A percentile compares a stretch with the other conserved stretches of the same genome.
Conservation (phyloP, 1,140 invertebrate genomes). For the Eufriesea mexicana region DNA sequence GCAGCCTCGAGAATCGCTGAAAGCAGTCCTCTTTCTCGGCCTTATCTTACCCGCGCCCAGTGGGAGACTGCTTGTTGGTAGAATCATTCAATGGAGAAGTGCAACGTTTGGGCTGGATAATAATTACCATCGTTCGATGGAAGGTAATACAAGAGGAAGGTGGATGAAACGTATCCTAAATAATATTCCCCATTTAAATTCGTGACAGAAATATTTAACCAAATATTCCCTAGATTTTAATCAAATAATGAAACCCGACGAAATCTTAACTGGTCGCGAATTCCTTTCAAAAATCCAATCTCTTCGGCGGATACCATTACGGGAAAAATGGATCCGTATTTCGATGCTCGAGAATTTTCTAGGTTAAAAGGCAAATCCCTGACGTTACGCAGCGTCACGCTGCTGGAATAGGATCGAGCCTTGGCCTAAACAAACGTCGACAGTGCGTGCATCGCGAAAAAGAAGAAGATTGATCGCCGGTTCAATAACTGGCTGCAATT, state of each 20-base stretch:
- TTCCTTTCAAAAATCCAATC: too few species aligned
- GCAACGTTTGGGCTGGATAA: not conserved
- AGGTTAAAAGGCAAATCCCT: slow-evolving; percentile 8
- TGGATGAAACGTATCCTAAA: too few species aligned
- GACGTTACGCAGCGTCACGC: not conserved
- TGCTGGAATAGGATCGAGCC: not conserved
- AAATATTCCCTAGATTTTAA: too few species aligned
- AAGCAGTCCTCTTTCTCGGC: slow-evolving; percentile 29
- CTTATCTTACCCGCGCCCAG: slow-evolving; percentile 55
- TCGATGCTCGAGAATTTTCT: not conserved
- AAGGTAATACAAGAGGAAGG: too few species aligned
- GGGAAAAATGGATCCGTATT: not conserved
- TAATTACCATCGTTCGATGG: not conserved
- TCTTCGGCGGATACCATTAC: too few species aligned
- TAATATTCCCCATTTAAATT: too few species aligned
- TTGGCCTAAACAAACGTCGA: slow-evolving; percentile 17
- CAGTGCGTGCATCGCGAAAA: slow-evolving; percentile 18
- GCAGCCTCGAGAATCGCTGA: slow-evolving; percentile 32
- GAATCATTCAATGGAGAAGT: slow-evolving; percentile 51
- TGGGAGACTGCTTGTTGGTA: slow-evolving; percentile 34
- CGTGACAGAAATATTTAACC: too few species aligned
- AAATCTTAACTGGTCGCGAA: too few species aligned
- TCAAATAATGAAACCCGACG: too few species aligned
- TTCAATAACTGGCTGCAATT: slow-evolving; percentile 43
- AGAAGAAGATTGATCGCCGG: slow-evolving; percentile 37